Base-by-base conservation (phyloP, 2,113 vertebrate species). In the Budorcas taxicolor region DNA sequence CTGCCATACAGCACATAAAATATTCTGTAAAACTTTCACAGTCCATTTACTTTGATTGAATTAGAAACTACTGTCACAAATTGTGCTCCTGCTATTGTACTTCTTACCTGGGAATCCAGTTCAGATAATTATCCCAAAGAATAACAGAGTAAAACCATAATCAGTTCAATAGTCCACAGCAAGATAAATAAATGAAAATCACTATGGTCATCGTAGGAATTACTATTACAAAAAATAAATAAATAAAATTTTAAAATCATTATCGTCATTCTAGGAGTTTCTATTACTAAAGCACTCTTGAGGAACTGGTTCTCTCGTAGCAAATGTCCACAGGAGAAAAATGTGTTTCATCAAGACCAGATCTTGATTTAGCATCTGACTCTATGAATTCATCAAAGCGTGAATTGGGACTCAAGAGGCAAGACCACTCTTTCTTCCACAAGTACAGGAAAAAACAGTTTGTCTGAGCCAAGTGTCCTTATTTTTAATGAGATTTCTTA, bases 41-140 rank as follows among this genome's bases (percentile, higher is more conserved):
- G 83, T 47, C n/a, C 57, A 33, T 71, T 60, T 94, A 92, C 87
- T 87, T 97, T 87, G 78, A 80, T 96, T 90, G 71, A 83, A 81
- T 94, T 76, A 97, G 95, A 96, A 97, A 96, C 9, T 57, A 81
- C 36, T 58, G n/a, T 33, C 36, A 90, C 33, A 71, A 94, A 55
- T 7, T 58, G 29, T n/a, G 52, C 27, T 86, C 71, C 25, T 90
- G 36, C 43, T 52, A 3, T 88, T 76, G 27, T 2, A 82, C 7
- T 84, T 96, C 87, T 15, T n/a, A 85, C 81, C 52, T 95, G n/a
- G 52, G 62, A 62, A 74, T 7, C 52, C 47, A 85, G 52, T 45
- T 95, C 80, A 96, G 33, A 74, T 10, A 4, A 64, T 7, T 3
- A 87, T 67, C 84, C 87, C 91, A 83, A 81, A 94, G 47, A 87